Percentiles rank a stretch among this genome's conserved stretches.
Evolutionary conservation across 2,113 vertebrate species (phyloP).

Genomic region (Cheirogaleus medius): DNA sequence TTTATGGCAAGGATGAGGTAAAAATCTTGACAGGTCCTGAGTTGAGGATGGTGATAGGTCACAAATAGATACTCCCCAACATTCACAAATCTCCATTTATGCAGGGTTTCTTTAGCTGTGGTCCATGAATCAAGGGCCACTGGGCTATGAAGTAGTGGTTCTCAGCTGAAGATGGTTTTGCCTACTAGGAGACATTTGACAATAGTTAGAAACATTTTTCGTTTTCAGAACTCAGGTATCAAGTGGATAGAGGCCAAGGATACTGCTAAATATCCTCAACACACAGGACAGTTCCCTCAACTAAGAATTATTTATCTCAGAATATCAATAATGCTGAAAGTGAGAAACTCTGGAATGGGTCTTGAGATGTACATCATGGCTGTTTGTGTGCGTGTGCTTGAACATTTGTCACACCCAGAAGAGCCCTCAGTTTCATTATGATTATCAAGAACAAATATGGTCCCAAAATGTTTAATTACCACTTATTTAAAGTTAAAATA

Average conservation of each 20-base stretch:
- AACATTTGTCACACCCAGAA: accelerated
- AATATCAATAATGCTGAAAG: background rate
- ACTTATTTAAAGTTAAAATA: background rate
- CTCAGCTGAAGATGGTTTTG: background rate
- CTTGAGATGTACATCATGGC: background rate
- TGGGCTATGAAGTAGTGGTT: background rate
- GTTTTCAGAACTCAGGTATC: background rate
- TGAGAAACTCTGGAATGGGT: background rate
- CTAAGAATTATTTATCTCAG: background rate
- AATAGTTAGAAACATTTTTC: background rate
- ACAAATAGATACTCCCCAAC: background rate
- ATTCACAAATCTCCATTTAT: background rate
- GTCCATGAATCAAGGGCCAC: background rate
- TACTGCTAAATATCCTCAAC: background rate
- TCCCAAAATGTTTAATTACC: background rate
- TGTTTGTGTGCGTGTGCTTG: background rate
- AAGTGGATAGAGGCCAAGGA: background rate
- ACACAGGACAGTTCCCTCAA: background rate
- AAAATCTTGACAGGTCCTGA: background rate
- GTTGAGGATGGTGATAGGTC: background rate
- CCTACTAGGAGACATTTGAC: background rate
- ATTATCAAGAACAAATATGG: background rate
- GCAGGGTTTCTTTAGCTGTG: background rate
- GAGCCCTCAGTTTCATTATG: background rate
- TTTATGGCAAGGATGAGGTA: background rate